Percentiles rank a stretch among this genome's conserved stretches.
Evolutionary conservation across 1,140 invertebrate genomes (phyloP).

Genomic region (Colletes latitarsis): DNA sequence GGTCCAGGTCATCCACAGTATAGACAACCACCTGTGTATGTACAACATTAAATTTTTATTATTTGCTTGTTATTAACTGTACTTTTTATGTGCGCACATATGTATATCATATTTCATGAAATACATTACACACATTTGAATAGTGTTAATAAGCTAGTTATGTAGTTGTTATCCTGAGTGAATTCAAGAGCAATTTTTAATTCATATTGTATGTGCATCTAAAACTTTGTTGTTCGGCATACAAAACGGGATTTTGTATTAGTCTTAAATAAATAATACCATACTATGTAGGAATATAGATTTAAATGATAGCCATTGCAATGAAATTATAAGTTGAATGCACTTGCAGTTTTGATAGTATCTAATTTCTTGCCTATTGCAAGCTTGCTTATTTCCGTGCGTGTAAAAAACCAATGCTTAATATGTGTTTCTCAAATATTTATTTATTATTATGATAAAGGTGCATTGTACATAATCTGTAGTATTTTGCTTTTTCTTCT

Average conservation of each 20-base stretch:
- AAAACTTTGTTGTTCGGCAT: not conserved
- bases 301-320: not conserved
- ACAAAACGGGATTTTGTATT: slow-evolving; percentile 13
- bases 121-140: not conserved
- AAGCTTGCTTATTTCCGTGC: not conserved
- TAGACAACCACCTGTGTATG: slow-evolving; percentile 78
- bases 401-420: not conserved
- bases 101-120: not conserved
- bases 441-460: not conserved
- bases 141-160: not conserved
- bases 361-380: not conserved
- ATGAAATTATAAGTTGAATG: not conserved
- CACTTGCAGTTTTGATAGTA: not conserved
- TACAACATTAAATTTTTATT: slow-evolving; percentile 45
- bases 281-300: not conserved
- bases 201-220: not conserved
- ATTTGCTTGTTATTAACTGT: not conserved
- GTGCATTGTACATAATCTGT: not conserved
- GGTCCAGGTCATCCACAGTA: slow-evolving; percentile 73
- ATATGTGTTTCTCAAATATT: not conserved
- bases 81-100: not conserved
- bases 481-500: not conserved
- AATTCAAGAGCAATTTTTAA: slow-evolving; percentile 14
- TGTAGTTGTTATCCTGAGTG: slow-evolving; percentile 35
- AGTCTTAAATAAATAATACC: not conserved